A percentile compares a stretch with the other conserved stretches of the same genome.
These are phyloP conservation scores for Enoplosus armatus DNA, from an alignment of 2,797 vertebrate species.

Conservation along the genomic window DNA sequence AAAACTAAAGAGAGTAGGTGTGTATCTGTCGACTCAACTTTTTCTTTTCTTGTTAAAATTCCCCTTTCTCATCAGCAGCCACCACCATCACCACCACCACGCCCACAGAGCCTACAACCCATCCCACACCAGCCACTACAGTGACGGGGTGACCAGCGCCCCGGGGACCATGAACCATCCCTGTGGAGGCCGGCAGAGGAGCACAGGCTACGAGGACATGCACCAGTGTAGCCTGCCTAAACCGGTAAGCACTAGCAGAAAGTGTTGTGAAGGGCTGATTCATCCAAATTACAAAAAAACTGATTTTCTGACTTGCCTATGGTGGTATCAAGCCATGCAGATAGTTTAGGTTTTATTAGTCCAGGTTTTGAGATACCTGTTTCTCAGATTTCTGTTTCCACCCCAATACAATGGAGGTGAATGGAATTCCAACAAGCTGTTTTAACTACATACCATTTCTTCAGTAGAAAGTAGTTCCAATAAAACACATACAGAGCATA, in stretches of 20 bases:
- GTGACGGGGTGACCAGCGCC: conserved; percentile 97
- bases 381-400: neutral
- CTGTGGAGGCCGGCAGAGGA: conserved; percentile 91
- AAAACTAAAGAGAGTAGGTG: conserved; percentile 6
- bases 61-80: conserved; percentile 55
- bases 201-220: conserved; percentile 92
- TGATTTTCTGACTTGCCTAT: neutral
- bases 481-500: no score
- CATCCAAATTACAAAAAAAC: neutral
- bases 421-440: neutral
- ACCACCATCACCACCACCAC: conserved; percentile 84
- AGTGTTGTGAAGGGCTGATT: neutral
- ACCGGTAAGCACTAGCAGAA: conserved; percentile 87
- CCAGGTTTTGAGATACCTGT: neutral
- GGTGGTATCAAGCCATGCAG: neutral
- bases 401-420: neutral
- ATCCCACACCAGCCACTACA: conserved; percentile 91
- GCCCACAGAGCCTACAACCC: conserved; percentile 89
- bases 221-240: conserved; percentile 98
- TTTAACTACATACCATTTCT: no score
- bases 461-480: neutral
- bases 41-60: neutral
- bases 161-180: conserved; percentile 96
- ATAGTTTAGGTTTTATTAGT: neutral
- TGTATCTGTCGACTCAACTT: neutral